Evolutionary conservation across 2,797 vertebrate genomes (phyloP).

Genomic region (Chelmon rostratus): DNA sequence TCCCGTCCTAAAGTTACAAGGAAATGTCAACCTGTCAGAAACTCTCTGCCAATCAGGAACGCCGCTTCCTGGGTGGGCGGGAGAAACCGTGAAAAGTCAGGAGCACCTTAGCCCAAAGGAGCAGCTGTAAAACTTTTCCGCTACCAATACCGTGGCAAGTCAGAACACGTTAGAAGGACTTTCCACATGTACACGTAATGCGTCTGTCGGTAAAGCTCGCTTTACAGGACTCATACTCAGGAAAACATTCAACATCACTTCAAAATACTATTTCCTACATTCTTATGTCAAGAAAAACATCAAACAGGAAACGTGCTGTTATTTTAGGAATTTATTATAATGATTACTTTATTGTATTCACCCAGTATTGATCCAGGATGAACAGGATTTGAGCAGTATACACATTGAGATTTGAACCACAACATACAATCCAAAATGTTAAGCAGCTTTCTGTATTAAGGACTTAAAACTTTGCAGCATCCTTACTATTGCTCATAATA

Average conservation of each 20-base stretch:
- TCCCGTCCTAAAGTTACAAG: not conserved
- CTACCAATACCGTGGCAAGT: not conserved
- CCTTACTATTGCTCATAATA: not conserved
- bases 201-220: too few species aligned
- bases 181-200: not conserved
- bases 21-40: not conserved
- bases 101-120: not conserved
- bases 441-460: not conserved
- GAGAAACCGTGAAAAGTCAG: accelerated
- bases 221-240: not conserved
- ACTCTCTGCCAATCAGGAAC: conserved; percentile 42
- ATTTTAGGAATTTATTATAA: not conserved
- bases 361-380: not conserved
- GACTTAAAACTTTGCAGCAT: not conserved
- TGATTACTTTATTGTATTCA: not conserved
- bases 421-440: not conserved
- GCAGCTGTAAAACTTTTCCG: not conserved
- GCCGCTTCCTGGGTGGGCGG: not conserved
- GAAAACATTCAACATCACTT: not conserved
- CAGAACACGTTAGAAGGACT: not conserved
- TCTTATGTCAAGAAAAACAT: not conserved
- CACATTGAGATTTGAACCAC: not conserved
- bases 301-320: not conserved
- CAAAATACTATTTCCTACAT: not conserved
- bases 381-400: not conserved